These are phyloP conservation scores for Caenorhabditis sp. DNA, from an alignment of 2,888 invertebrate species.

Conservation along the genomic window DNA sequence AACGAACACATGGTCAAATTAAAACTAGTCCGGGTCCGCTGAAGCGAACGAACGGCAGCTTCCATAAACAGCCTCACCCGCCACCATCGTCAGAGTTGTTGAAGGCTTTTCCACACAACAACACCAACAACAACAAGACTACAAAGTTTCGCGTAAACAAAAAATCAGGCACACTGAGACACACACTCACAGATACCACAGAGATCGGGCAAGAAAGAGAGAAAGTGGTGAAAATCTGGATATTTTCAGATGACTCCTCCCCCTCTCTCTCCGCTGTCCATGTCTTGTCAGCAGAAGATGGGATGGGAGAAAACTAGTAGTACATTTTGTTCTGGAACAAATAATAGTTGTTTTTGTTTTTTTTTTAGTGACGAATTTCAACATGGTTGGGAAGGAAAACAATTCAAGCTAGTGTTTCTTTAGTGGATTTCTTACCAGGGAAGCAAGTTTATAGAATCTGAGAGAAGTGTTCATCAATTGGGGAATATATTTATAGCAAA, in stretches of 20 bases:
- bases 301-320: conserved; percentile 25
- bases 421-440: too few species aligned
- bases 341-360: conserved; percentile 34
- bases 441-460: too few species aligned
- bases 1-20: conserved; percentile 45
- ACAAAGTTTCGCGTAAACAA: conserved; percentile 64
- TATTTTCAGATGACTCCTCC: conserved; percentile 40
- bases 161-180: conserved; percentile 43
- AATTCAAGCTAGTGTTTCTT: neutral
- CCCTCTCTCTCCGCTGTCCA: neutral
- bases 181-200: conserved; percentile 20
- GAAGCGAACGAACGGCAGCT: conserved; percentile 30
- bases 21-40: conserved; percentile 55
- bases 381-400: neutral
- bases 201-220: conserved; percentile 6
- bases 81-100: conserved; percentile 37
- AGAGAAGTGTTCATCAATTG: too few species aligned
- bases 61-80: conserved; percentile 51
- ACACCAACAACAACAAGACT: conserved; percentile 39
- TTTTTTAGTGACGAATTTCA: neutral
- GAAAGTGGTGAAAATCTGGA: conserved; percentile 40
- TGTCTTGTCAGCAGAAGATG: conserved; percentile 13
- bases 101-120: conserved; percentile 17
- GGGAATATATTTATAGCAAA: too few species aligned
- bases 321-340: conserved; percentile 43